Percentiles rank a stretch among this genome's conserved stretches.
phyloP scores from a whole-genome alignment of 30 jellyfish, hydroid and myxozoan genomes.

The Turritopsis dohrnii region DNA sequence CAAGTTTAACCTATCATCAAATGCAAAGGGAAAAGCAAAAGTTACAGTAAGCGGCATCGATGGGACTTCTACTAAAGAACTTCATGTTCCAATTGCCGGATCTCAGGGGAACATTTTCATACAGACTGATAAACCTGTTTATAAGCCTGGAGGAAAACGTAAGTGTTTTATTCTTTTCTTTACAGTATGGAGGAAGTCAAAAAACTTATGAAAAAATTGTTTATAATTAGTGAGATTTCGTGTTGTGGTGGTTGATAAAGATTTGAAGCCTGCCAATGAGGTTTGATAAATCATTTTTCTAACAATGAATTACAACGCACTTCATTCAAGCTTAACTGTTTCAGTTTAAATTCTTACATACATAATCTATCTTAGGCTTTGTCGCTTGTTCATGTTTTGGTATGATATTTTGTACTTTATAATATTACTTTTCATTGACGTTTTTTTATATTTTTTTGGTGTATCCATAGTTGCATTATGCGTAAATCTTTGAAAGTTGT shows the following conservation, averaged over 20 bases:
- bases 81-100: slow-evolving; percentile 7
- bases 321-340: no score
- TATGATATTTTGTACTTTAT: not conserved
- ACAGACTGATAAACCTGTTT: slow-evolving; percentile 90
- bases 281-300: not conserved
- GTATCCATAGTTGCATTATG: no score
- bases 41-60: not conserved
- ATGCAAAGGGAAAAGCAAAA: not conserved
- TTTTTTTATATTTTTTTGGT: no score
- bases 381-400: not conserved
- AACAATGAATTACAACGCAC: no score
- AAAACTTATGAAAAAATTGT: not conserved
- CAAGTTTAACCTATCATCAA: not conserved
- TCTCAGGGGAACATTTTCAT: slow-evolving; percentile 32
- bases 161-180: slow-evolving; percentile 7
- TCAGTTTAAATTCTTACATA: no score
- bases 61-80: slow-evolving; percentile 9
- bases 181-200: not conserved
- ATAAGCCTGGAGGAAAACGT: slow-evolving; percentile 96
- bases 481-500: not conserved
- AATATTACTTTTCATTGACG: no score
- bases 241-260: slow-evolving; percentile 31
- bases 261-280: slow-evolving; percentile 9
- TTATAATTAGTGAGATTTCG: slow-evolving; percentile 20
- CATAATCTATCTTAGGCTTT: not conserved